phyloP scores from a whole-genome alignment of 2,113 vertebrate species.

The Clarias magur region DNA sequence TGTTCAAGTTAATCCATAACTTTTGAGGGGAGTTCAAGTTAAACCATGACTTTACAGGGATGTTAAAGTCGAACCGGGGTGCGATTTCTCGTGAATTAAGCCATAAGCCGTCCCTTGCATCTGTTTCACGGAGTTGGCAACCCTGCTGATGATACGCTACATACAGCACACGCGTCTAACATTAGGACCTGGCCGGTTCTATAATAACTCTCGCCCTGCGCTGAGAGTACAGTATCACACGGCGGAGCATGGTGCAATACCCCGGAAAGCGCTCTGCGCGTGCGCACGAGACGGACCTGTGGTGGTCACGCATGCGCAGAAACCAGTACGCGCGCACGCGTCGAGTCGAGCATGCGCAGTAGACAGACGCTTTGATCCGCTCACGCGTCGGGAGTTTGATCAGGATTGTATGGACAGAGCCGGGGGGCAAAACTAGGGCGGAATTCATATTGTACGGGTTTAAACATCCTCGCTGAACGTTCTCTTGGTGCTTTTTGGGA shows the following conservation, averaged over 20 bases:
- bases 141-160: not conserved
- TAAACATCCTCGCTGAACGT: not conserved
- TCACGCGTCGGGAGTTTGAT: not conserved
- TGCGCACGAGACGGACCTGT: not conserved
- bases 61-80: no score
- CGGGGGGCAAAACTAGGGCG: not conserved
- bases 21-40: no score
- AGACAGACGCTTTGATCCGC: not conserved
- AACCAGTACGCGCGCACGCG: not conserved
- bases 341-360: not conserved
- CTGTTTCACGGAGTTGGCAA: no score
- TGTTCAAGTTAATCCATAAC: no score
- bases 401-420: not conserved
- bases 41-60: no score
- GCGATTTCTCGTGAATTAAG: no score
- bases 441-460: not conserved
- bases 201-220: not conserved
- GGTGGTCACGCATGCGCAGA: not conserved
- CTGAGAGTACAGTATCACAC: not conserved
- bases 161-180: not conserved
- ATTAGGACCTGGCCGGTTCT: not conserved
- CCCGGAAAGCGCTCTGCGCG: not conserved
- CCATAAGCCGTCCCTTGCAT: no score
- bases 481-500: not conserved
- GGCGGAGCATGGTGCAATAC: slow-evolving; percentile 5